Base-by-base conservation (phyloP, 2,113 vertebrate species). In the Addax nasomaculatus region DNA sequence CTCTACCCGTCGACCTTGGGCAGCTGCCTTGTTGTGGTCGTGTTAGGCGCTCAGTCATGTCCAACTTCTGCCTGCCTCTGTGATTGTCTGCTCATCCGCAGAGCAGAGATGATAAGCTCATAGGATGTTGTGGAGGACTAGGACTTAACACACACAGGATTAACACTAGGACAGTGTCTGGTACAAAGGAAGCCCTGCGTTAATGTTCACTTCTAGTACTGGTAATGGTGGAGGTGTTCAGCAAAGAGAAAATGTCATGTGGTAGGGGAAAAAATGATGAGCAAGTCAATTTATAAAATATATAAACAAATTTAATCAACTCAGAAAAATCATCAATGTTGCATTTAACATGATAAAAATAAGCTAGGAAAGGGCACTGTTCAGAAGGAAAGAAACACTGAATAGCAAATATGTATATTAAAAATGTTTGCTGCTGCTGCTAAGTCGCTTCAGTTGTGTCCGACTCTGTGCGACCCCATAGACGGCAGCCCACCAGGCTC, bases 291-390 rank as follows among this genome's bases (percentile, higher is more conserved):
- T 45, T 90, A 85, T n/a, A 55, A 78, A 91, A 55, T 23, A 79
- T 3, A 6, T 79, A 64, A 51, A 78, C 27, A 78, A 53, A 70
- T n/a, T 45, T 45, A 85, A 62, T 23, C 30, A 67, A 36, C 58
- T 23, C 8, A 94, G 39, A 91, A 79, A 90, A 55, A 80, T 79
- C 45, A 90, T 60, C 36, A 64, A 30, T 55, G 64, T 36, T 85
- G n/a, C 57, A 79, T 36, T 85, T 79, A 91, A 85, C 85, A 47
- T 53, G 21, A 60, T 76, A 80, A 81, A 62, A 49, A 47, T 25
- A 78, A 17, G 16, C n/a, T 76, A 73, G 13, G 36, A 27, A 45
- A 43, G 12, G 17, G 36, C 67, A 64, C 36, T 62, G 30, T 57
- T 78, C 73, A 88, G 60, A 39, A 84, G 78, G 60, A 39, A 9